These are phyloP conservation scores for Rousettus madagascariensis DNA, from an alignment of 2,797 vertebrate species.

Conservation along the genomic window DNA sequence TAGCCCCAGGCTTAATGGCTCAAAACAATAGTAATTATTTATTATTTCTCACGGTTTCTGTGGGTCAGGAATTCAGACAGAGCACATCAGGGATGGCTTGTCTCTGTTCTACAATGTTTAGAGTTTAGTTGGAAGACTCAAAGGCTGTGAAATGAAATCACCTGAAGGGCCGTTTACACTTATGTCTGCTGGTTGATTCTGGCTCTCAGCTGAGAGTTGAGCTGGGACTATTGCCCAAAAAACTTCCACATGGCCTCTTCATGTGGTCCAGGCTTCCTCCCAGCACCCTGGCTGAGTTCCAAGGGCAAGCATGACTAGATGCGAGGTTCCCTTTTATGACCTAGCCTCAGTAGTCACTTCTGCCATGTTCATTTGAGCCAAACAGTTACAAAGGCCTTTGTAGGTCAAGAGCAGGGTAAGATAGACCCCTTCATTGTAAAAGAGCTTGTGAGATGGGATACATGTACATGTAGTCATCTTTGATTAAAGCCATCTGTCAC, in stretches of 20 bases:
- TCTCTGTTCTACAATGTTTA: background rate
- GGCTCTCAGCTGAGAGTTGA: background rate
- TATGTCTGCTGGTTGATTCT: background rate
- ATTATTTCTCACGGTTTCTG: background rate
- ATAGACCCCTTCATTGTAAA: background rate
- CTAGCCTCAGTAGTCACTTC: background rate
- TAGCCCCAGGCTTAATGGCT: background rate
- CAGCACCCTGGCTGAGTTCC: background rate
- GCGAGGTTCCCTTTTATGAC: background rate
- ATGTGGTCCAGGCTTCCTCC: background rate
- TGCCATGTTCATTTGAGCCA: background rate
- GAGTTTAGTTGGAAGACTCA: background rate
- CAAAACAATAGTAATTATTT: background rate
- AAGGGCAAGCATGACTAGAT: background rate
- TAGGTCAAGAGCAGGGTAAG: background rate
- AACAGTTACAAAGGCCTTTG: background rate
- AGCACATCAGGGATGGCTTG: background rate
- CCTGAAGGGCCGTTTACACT: background rate
- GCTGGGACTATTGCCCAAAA: too few relatives aligned
- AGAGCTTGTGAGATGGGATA: background rate
- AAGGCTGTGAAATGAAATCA: background rate
- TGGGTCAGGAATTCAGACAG: background rate
- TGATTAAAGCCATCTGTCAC: background rate
- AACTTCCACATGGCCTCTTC: background rate
- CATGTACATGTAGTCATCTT: background rate